Evolutionary conservation across 2,888 invertebrate species (phyloP).

Genomic region (Pandemis heparana): DNA sequence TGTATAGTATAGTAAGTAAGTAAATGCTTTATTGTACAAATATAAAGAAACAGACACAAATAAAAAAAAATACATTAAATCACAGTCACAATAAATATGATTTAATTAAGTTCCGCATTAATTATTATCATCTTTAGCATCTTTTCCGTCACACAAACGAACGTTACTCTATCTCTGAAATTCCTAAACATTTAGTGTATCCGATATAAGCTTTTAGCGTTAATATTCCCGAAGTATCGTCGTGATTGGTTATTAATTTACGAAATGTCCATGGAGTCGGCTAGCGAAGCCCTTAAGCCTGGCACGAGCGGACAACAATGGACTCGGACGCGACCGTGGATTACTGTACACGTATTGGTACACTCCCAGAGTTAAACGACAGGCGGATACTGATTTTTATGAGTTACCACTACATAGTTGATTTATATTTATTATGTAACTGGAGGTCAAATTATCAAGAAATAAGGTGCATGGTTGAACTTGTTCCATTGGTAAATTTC

Average conservation of each 20-base stretch:
- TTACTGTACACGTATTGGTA: slow-evolving; percentile 63
- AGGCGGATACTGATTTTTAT: slow-evolving; percentile 13
- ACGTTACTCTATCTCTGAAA: neutral
- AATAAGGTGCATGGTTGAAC: no score
- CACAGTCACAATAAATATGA: no score
- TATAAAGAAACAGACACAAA: no score
- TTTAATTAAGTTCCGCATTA: no score
- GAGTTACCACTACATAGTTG: neutral
- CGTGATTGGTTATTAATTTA: slow-evolving; percentile 76
- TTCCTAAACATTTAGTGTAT: slow-evolving; percentile 7
- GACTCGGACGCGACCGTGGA: slow-evolving; percentile 55
- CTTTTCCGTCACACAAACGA: neutral
- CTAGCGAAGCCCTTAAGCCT: slow-evolving; percentile 71
- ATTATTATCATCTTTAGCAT: neutral
- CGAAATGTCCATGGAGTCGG: slow-evolving; percentile 65
- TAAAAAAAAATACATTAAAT: no score
- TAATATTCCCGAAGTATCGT: slow-evolving; percentile 48
- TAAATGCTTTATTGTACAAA: no score
- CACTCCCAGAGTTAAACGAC: slow-evolving; percentile 15
- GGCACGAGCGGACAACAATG: slow-evolving; percentile 72
- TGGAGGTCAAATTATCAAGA: no score
- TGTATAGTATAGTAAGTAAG: no score
- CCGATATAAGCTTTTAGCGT: slow-evolving; percentile 32
- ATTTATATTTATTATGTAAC: no score
- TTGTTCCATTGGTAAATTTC: no score